Evolutionary conservation across 2,888 invertebrate species (phyloP), one percentile per base, ranked within the genome.

Genomic region (Drosophila kokeensis): DNA sequence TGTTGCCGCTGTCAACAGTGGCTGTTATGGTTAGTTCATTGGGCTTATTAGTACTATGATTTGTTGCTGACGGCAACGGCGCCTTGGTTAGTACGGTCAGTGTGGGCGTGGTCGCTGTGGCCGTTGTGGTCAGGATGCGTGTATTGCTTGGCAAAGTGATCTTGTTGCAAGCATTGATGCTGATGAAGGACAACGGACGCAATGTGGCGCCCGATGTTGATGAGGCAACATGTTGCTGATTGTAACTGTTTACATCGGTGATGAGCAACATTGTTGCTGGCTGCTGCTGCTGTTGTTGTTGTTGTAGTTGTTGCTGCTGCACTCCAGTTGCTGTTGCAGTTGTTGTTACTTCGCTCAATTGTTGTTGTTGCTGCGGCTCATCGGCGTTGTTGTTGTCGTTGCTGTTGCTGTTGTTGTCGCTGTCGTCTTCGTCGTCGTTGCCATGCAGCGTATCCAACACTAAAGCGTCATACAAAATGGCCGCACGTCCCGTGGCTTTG

Each of bases 381-480:
- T 76, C 79, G 34, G 29, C 70, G 73, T 58, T 70, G 73, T 42
- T 62, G 71, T 24, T 61, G 50, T 54, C 54, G 13, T 65, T 65
- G 21, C 66, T 66, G 10, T 72, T 69, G 1, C 6, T 45, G 50
- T 54, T 45, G 15, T 57, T 65, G n/a, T 67, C 64, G 8, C 69
- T 71, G 1, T 79, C 86, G 6, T 90, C 89, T 27, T 89, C 88
- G 0, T 89, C 82, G 10, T 88, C 88, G 54, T 91, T 86, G 53
- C 91, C 92, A 64, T 92, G 92, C 67, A 93, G 67, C 2, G 93
- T 91, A 66, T 92, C 92, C 66, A 92, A 70, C 18, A 92, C 93
- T 34, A 92, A 57, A 21, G 92, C 93, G 79, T 92, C 92, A 60
- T 92, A 92, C 15, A 92, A 80, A 70, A 92, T 90, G 10, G 91